Base-by-base conservation (phyloP, 1,140 invertebrate species). In the Sinella curviseta region DNA sequence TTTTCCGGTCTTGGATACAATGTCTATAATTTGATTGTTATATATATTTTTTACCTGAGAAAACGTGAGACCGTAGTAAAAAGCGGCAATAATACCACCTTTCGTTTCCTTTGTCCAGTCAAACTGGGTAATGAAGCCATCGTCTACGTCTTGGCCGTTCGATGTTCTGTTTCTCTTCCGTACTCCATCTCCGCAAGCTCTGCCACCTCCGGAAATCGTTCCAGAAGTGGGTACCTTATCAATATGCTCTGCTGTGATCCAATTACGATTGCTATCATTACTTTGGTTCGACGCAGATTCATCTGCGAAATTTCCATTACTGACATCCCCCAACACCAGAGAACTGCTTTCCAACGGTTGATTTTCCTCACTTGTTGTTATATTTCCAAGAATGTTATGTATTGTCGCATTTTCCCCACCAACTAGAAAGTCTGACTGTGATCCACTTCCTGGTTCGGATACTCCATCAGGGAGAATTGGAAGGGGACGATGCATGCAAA, bases 31-130 rank as follows among this genome's bases (percentile, higher is more conserved):
- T 76, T 48, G 26, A 60, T 55, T 28, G 65, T 74, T 74, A 16
- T 74, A 2, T 36, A 2, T 8, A 8, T 28, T 54, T n/a, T 28
- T 28, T 76, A 82, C 84, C 82, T 89, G 89, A 0, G 87, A 87
- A 1, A 86, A 73, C 1, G 86, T 83, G 77, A 87, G 88, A 17
- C 88, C 88, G 67, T 86, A 86, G 82, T 86, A 88, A 83, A 88
- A 88, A 4, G 86, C 84, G 8, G 86, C 86, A 4, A 89, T 55
- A n/a, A 89, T 85, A 14, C 81, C 75, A 24, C 86, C 87, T 85
- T 88, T 86, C 0, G 83, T 77, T 30, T 83, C 83, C 81, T 85
- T 86, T 12, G 81, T 74, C 86, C 86, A 87, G 24, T 85, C 82
- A 74, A 87, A 86, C n/a, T 84, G 81, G 28, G 65, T 70, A 33